Evolutionary conservation across 2,113 vertebrate genomes (phyloP).

Genomic region (Ptilorrhoa leucosticta): DNA sequence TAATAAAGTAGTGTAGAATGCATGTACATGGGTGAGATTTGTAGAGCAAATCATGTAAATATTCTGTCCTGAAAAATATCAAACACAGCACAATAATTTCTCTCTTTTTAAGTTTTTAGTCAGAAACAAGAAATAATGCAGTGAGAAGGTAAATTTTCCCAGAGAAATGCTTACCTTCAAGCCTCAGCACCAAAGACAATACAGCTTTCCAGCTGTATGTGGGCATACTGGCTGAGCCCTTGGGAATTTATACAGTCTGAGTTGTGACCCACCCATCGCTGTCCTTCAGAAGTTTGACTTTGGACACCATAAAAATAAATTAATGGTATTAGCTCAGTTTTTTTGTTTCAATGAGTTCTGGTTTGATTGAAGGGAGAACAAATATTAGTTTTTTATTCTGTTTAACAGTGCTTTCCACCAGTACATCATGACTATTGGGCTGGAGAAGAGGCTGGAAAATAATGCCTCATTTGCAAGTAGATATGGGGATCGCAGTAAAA

Average conservation of each 20-base stretch:
- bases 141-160: not conserved
- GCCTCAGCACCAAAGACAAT: conserved; percentile 5
- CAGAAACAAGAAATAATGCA: not conserved
- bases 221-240: not conserved
- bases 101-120: not conserved
- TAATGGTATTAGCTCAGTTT: not conserved
- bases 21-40: not conserved
- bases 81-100: not conserved
- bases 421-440: not conserved
- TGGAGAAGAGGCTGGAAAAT: not conserved
- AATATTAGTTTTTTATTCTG: not conserved
- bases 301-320: conserved; percentile 16
- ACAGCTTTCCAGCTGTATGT: conserved; percentile 35
- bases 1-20: not conserved
- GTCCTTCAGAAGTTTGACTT: conserved; percentile 6
- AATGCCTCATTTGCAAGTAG: not conserved
- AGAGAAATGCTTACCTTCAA: conserved; percentile 17
- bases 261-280: not conserved
- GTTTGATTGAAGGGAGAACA: not conserved
- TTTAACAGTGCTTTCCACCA: not conserved
- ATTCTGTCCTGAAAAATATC: not conserved
- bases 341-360: not conserved
- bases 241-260: conserved; percentile 25
- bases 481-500: not conserved
- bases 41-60: not conserved